phyloP scores from a whole-genome alignment of 2,888 invertebrate genomes.

The Platypus cylindrus region DNA sequence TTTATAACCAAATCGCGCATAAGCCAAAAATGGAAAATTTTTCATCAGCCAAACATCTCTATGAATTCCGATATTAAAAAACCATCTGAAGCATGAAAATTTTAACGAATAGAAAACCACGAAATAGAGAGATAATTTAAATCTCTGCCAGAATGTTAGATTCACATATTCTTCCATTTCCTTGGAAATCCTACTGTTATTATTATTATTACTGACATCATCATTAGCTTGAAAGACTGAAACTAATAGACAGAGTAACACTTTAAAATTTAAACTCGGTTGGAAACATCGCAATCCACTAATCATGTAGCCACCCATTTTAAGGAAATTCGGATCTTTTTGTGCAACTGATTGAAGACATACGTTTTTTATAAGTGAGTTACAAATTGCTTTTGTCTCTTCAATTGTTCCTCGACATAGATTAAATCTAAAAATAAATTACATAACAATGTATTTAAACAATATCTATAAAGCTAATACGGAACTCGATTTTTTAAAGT shows the following conservation, averaged over 20 bases:
- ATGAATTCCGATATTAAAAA: conserved; percentile 28
- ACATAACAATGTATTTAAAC: background rate
- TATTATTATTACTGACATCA: conserved; percentile 2
- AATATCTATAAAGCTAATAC: background rate
- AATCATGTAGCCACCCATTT: conserved; percentile 50
- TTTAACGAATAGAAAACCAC: conserved; percentile 4
- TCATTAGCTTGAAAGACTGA: conserved; percentile 3
- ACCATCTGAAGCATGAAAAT: conserved; percentile 29
- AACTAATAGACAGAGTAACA: conserved; percentile 4
- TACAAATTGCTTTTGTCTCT: conserved; percentile 50
- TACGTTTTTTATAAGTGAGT: conserved; percentile 43
- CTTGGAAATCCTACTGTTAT: too few species aligned
- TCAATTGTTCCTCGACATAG: conserved; percentile 49
- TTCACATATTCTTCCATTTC: conserved; percentile 6
- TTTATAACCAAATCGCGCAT: conserved; percentile 48
- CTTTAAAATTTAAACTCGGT: conserved; percentile 10
- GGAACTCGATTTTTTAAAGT: background rate
- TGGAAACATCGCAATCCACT: conserved; percentile 45
- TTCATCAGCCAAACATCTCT: conserved; percentile 48
- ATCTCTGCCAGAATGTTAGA: conserved; percentile 8
- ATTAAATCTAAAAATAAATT: conserved; percentile 45
- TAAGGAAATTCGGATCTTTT: conserved; percentile 47
- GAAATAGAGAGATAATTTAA: conserved; percentile 5
- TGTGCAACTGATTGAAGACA: conserved; percentile 48
- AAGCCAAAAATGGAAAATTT: conserved; percentile 56